These are phyloP conservation scores for Ophion ventricosus DNA, from an alignment of 2,888 invertebrate species.

Conservation along the genomic window DNA sequence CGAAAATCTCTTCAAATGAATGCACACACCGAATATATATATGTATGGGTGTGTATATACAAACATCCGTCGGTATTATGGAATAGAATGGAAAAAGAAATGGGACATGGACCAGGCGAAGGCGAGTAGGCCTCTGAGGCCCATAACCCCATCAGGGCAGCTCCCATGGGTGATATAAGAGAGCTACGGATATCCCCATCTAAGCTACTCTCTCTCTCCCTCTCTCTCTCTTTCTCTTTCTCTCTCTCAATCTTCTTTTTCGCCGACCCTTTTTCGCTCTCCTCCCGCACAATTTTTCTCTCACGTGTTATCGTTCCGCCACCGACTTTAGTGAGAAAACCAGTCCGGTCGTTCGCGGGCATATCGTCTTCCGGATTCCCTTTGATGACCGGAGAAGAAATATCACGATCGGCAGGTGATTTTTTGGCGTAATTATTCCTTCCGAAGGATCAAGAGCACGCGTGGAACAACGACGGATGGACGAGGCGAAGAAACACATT, in stretches of 20 bases:
- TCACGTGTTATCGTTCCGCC: slow-evolving; percentile 46
- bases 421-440: slow-evolving; percentile 69
- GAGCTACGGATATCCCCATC: slow-evolving; percentile 66
- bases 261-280: slow-evolving; percentile 27
- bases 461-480: slow-evolving; percentile 24
- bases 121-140: slow-evolving; percentile 84
- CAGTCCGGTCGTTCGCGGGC: slow-evolving; percentile 41
- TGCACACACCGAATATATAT: too few relatives aligned
- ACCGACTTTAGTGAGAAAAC: slow-evolving; percentile 34
- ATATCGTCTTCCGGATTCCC: slow-evolving; percentile 67
- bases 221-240: slow-evolving; percentile 57
- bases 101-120: slow-evolving; percentile 78
- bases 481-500: slow-evolving; percentile 44
- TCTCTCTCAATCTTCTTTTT: slow-evolving; percentile 35
- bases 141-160: slow-evolving; percentile 86
- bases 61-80: slow-evolving; percentile 78
- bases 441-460: slow-evolving; percentile 55
- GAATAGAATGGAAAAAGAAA: slow-evolving; percentile 82
- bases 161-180: slow-evolving; percentile 81
- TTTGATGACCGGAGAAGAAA: slow-evolving; percentile 65
- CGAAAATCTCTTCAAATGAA: too few relatives aligned
- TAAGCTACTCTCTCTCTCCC: slow-evolving; percentile 62
- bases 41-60: neutral
- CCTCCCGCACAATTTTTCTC: slow-evolving; percentile 52
- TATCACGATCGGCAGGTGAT: slow-evolving; percentile 44